Evolutionary conservation across 2,113 vertebrate genomes (phyloP), one percentile per base, ranked within the genome.

Genomic region (Rhombomys opimus): DNA sequence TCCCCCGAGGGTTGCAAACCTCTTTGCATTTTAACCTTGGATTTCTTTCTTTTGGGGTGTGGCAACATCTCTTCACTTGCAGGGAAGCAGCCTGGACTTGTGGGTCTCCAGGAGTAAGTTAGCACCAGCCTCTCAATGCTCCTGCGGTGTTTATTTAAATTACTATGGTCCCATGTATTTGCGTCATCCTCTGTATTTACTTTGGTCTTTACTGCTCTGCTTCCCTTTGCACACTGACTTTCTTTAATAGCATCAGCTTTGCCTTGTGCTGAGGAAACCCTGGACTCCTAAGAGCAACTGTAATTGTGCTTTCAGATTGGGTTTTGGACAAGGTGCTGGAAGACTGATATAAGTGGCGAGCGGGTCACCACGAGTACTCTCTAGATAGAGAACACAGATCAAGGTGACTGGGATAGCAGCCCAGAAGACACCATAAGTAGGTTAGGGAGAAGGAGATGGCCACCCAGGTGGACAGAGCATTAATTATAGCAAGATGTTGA

Each of bases 201-300:
- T 81, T 89, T n/a, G 10, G 75, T 82, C 93, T 95, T 86, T 75
- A 68, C 70, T 41, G 38, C 38, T 89, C 91, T 82, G 25, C 38
- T 90, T 88, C 23, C 35, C 87, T 94, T 76, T 52, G n/a, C 23
- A 13, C 2, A 30, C 38, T 85, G 76, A 52, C 38, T 87, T 82
- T 87, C 77, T 89, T 90, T 67, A n/a, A 73, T 72, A 82, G 25
- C 8, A 14, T 50, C 25, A 35, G 5, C 63, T 89, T 86, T 68
- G 73, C 52, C 88, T 80, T 91, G 35, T 73, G 14, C 14, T 38
- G 35, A 89, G 85, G 35, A 50, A 63, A 87, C 38, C 25, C 41
- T 12, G 4, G 35, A 84, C 41, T 85, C 54, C 22, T 93, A 70
- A 90, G 68, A 61, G 87, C 57, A 78, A 61, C 70, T 17, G 17